Evolutionary conservation across 2,888 invertebrate genomes (phyloP).

Genomic region (Oscheius sp.): DNA sequence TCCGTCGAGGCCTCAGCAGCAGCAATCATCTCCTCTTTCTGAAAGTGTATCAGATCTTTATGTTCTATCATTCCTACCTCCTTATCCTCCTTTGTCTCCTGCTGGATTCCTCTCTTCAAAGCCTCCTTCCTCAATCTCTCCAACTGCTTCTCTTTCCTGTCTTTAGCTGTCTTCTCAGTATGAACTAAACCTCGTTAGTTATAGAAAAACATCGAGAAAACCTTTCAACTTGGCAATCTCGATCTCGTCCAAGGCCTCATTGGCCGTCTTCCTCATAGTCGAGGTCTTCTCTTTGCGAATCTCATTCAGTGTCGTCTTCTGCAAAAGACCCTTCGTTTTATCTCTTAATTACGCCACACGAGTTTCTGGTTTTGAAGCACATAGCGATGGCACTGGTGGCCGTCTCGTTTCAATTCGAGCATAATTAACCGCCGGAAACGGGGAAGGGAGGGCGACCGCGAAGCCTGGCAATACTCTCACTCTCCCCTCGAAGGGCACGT

Average conservation of each 20-base stretch:
- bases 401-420: slow-evolving; percentile 32
- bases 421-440: slow-evolving; percentile 29
- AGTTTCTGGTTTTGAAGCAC: slow-evolving; percentile 21
- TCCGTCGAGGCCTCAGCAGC: slow-evolving; percentile 15
- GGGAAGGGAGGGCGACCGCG: background rate
- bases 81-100: slow-evolving; percentile 36
- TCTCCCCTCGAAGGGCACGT: slow-evolving; percentile 7
- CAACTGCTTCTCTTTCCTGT: slow-evolving; percentile 52
- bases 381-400: background rate
- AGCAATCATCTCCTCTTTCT: slow-evolving; percentile 23
- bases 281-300: slow-evolving; percentile 48
- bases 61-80: slow-evolving; percentile 3
- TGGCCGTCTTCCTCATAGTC: slow-evolving; percentile 44
- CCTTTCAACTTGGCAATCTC: slow-evolving; percentile 44
- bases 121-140: slow-evolving; percentile 53
- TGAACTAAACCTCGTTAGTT: slow-evolving; percentile 42
- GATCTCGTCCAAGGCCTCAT: slow-evolving; percentile 31
- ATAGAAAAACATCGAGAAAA: background rate
- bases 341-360: slow-evolving; percentile 13
- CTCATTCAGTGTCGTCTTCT: slow-evolving; percentile 55
- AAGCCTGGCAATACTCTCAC: background rate
- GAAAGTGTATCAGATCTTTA: no score
- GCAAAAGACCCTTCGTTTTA: slow-evolving; percentile 10
- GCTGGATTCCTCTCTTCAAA: slow-evolving; percentile 48
- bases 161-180: slow-evolving; percentile 44